Base-by-base conservation (phyloP, 2,888 invertebrate genomes). In the Apotomis turbidana region DNA sequence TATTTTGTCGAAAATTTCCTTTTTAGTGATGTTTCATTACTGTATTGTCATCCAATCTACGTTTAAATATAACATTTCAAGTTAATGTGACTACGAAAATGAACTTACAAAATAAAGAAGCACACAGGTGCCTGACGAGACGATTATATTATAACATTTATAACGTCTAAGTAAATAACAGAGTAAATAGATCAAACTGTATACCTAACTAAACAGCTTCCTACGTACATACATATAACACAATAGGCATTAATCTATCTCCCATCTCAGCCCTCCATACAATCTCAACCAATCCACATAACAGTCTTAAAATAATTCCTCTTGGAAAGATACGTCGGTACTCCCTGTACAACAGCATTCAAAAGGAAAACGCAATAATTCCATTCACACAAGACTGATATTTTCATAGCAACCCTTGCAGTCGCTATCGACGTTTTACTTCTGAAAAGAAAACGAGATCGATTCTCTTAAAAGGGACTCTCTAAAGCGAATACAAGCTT, bases 391-490 rank as follows among this genome's bases (percentile, higher is more conserved):
- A 86, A 75, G 77, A 80, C 77, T 61, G 36, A 75, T 73, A 80
- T 80, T 85, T 46, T 60, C 68, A 71, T 81, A 69, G 41, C 66
- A 64, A 44, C 5, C 36, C 59, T 57, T 36, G 38, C 10, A 68
- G 84, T 74, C 78, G 75, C 78, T 83, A 89, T 80, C 27, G 78
- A 71, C 83, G 36, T 86, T 90, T 79, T 75, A 52, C 66, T 72
- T 74, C 72, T 74, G n/a, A 63, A 41, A 12, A 64, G 68, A 80
- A 84, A 87, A 85, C 76, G 84, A 93, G 93, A 93, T 93, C 93
- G 93, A 93, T 93, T 92, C 92, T 92, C 92, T 91, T 78, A 87
- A 87, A 90, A 81, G 67, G 75, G 68, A 62, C 13, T 41, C 2
- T 36, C 54, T n/a, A 69, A 73, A 66, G 27, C 58, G 1, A 86